Base-by-base conservation (phyloP, 2,113 vertebrate species). In the Cephalopterus ornatus region DNA sequence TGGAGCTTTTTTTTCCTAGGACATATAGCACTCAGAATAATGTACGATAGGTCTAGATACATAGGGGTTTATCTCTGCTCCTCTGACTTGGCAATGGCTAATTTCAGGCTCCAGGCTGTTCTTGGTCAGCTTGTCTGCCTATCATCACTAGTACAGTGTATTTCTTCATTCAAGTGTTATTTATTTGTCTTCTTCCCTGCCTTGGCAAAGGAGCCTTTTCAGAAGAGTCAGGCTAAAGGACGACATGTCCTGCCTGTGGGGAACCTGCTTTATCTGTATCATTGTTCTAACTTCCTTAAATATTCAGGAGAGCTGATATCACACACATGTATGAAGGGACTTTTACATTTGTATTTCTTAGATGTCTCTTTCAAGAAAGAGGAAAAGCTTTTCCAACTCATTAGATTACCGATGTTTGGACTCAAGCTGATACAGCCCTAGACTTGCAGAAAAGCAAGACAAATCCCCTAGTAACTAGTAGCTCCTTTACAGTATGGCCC, bases 1-100 rank as follows among this genome's bases (percentile, higher is more conserved):
- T 32, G 26, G 5, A 19, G 14, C 5, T 83, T 47, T 0, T 0
- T 65, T 72, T 41, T 56, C 6, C 27, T 35, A 42, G 14, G 26
- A n/a, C 9, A 14, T 30, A 39, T 0, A 32, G 15, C 5, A 44
- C 8, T 24, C 24, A 73, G 50, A 71, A 85, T 7, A 78, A 72
- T 6, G 1, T 20, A 33, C 50, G 33, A 67, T 18, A 67, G 1
- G 3, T 41, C 9, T 61, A 37, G 32, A 23, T 73, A 66, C 6
- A 32, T 4, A 74, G 18, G 24, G 5, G 5, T 50, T 92, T 81
- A 50, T 16, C 47, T 75, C 26, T 82, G 20, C 2, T 3, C 5
- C 5, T 63, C 24, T 53, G 49, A 62, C 8, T 58, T 89, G 32
- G 11, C 23, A 74, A 20, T 14, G 6, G 22, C 21, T 61, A 47